Evolutionary conservation across 2,113 vertebrate species (phyloP), one percentile per base, ranked within the genome.

Genomic region (Diadophis punctatus): DNA sequence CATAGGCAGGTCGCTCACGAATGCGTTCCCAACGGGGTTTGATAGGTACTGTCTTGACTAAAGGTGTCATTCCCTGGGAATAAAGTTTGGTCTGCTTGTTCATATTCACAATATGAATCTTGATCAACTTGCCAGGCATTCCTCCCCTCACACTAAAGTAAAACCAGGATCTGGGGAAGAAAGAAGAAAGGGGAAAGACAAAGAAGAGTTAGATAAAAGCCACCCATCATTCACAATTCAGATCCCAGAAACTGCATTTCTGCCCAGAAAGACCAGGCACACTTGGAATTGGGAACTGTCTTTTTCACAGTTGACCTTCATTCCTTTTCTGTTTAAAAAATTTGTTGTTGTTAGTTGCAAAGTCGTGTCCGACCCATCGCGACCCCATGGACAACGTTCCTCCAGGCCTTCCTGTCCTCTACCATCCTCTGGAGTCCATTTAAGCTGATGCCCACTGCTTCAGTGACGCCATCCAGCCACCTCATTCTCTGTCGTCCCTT

Each of bases 81-180:
- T 99, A 99, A 12, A 99, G 98, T 95, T 99, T 99, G 96, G 98
- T 99, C 96, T 99, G 99, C 94, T 99, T 99, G 97, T 99, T 99
- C 99, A 99, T 99, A 97, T 99, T 99, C 97, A 99, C 98, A 89
- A 99, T 97, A 92, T 99, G 99, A 95, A 99, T 98, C 97, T 99
- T 99, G 94, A 99, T 98, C 63, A 99, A 94, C 95, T 98, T 99
- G 3, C 98, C 98, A 3, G 98, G 98, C 1, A 95, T 84, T 0
- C 97, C 98, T 0, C 99, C 99, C 0, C 97, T 97, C 53, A 99
- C 98, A 25, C 99, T 99, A 97, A 99, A 99, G 98, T 99, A 98
- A 96, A 99, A 99, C 99, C 99, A 99, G 0, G 99, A 99, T 95
- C 99, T 99, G 97, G 8, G 93, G 91, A 22, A 92, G 90, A 2